phyloP scores from a whole-genome alignment of 2,113 vertebrate genomes.

The Chloropsis cyanopogon region DNA sequence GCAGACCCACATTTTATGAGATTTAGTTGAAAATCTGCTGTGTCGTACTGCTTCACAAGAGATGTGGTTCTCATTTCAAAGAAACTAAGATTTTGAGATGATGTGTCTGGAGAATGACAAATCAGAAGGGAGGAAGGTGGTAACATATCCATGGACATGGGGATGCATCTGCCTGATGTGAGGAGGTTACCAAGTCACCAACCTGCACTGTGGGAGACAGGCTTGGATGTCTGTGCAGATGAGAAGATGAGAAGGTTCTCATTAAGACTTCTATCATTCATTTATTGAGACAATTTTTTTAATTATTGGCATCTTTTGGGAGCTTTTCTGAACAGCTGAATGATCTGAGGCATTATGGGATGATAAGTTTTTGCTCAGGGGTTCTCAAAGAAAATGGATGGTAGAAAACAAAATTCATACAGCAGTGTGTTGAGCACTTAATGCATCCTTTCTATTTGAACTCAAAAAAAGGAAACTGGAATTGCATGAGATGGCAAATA shows the following conservation, averaged over 20 bases:
- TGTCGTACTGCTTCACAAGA: background rate
- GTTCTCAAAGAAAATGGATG: background rate
- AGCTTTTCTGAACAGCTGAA: background rate
- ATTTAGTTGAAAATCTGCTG: background rate
- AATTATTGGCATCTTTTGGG: background rate
- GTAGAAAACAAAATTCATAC: background rate
- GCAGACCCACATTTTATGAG: background rate
- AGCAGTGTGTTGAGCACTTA: fast-evolving
- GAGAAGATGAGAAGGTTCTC: background rate
- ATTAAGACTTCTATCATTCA: background rate
- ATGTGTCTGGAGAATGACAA: background rate
- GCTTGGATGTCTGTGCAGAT: background rate
- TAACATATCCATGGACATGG: background rate
- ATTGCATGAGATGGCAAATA: background rate
- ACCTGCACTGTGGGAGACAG: fast-evolving
- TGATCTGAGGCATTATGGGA: background rate
- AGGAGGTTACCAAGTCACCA: background rate
- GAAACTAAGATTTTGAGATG: background rate
- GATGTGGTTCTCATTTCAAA: background rate
- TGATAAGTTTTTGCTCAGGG: background rate
- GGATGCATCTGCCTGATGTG: background rate
- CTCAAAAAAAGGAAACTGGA: background rate
- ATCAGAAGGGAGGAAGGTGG: background rate
- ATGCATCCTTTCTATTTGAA: background rate
- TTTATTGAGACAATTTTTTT: background rate